Percentiles rank a stretch among this genome's conserved stretches.
Conservation (phyloP, 2,113 vertebrate species). For the Lycaon pictus region DNA sequence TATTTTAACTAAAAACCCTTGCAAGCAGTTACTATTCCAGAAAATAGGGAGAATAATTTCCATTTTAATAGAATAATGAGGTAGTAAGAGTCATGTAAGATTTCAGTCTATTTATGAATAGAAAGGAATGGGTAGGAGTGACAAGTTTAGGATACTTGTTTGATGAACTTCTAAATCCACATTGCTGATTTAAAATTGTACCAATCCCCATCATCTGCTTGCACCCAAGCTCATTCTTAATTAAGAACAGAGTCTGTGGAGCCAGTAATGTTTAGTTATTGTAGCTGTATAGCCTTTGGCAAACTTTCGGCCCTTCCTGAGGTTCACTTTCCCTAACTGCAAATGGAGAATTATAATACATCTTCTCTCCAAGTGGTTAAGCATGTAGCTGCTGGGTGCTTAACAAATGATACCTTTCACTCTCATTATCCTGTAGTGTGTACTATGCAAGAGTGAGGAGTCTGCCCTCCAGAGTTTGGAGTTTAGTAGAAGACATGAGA, state of each 20-base stretch:
- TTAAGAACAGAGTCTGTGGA: not conserved
- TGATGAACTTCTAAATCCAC: not conserved
- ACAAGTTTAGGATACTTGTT: not conserved
- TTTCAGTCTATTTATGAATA: not conserved
- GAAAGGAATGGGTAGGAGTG: not conserved
- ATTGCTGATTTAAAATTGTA: not conserved
- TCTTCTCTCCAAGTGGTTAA: not conserved
- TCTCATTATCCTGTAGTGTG: not conserved
- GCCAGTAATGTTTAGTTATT: not conserved
- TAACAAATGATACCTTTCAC: not conserved
- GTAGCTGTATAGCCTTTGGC: not conserved
- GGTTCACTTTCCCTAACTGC: not conserved
- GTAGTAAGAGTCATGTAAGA: not conserved
- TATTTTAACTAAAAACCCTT: not conserved
- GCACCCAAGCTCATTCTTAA: not conserved
- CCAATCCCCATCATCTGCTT: not conserved
- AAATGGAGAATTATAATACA: not conserved
- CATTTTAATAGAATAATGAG: not conserved
- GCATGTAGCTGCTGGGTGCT: not conserved
- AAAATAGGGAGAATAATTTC: not conserved
- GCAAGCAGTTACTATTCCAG: not conserved
- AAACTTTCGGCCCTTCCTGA: not conserved
- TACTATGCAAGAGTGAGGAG: not conserved
- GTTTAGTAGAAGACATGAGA: not conserved
- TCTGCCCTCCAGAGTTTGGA: not conserved